Conservation (phyloP, 2,888 invertebrate genomes). For the Dusona sp. region DNA sequence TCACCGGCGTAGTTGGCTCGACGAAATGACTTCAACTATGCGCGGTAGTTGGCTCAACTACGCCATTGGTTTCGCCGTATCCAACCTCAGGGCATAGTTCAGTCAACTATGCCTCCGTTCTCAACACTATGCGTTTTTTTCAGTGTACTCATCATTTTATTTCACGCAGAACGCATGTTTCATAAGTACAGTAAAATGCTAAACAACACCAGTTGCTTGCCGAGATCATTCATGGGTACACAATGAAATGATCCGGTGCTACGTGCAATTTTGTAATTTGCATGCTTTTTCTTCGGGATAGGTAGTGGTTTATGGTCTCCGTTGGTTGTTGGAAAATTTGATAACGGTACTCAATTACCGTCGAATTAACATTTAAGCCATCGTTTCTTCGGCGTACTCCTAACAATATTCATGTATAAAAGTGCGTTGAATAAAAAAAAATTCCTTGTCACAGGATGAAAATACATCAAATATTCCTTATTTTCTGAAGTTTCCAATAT, state of each 20-base stretch:
- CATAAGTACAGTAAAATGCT: not conserved
- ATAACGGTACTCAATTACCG: not conserved
- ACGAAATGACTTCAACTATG: too few relatives aligned
- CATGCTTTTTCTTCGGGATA: not conserved
- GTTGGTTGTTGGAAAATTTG: not conserved
- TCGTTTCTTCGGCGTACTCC: not conserved
- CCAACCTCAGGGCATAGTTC: too few relatives aligned
- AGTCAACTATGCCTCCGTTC: too few relatives aligned
- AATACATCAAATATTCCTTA: not conserved
- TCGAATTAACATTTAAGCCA: not conserved
- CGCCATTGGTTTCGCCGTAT: too few relatives aligned
- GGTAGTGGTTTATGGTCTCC: not conserved
- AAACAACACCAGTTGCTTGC: not conserved
- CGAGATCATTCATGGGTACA: not conserved
- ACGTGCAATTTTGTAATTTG: not conserved
- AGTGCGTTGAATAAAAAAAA: not conserved
- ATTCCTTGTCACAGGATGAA: not conserved
- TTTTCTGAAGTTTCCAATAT: not conserved
- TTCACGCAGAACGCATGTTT: not conserved
- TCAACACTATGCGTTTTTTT: too few relatives aligned
- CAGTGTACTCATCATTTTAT: not conserved
- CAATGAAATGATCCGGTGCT: not conserved
- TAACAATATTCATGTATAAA: not conserved
- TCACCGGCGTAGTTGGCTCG: too few relatives aligned
- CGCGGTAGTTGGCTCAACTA: too few relatives aligned